Evolutionary conservation across 2,888 invertebrate species (phyloP).

Genomic region (Ferrisia virgata): DNA sequence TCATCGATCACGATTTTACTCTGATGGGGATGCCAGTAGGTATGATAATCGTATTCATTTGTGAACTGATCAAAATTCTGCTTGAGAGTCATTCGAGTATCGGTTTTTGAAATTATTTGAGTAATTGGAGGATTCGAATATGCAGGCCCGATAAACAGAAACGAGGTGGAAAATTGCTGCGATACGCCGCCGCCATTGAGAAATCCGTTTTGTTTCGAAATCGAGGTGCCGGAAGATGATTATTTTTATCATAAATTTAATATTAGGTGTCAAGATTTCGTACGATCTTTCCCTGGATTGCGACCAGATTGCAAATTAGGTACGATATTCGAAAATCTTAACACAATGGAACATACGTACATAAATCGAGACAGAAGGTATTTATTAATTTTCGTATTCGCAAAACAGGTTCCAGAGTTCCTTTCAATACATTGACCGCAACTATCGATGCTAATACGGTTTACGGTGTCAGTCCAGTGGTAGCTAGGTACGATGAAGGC

Average conservation of each 20-base stretch:
- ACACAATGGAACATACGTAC: too few relatives aligned
- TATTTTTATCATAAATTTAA: conserved; percentile 83
- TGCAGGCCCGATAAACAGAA: conserved; percentile 76
- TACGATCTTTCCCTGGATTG: conserved; percentile 81
- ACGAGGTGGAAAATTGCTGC: conserved; percentile 89
- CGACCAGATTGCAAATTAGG: conserved; percentile 83
- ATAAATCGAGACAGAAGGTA: too few relatives aligned
- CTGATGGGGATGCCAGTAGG: conserved; percentile 83
- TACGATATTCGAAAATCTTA: too few relatives aligned
- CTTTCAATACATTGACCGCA: conserved; percentile 82
- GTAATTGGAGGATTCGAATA: background rate
- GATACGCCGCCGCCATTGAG: conserved; percentile 74
- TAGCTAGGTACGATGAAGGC: conserved; percentile 61
- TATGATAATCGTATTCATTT: too few relatives aligned
- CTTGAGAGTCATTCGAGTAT: too few relatives aligned
- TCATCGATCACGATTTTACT: conserved; percentile 92
- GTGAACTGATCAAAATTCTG: too few relatives aligned
- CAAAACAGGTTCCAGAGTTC: conserved; percentile 70
- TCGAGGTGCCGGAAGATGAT: conserved; percentile 82
- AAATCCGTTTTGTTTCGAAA: conserved; percentile 89
- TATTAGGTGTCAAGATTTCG: conserved; percentile 85
- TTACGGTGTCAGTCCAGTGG: conserved; percentile 80
- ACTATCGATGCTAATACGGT: conserved; percentile 85
- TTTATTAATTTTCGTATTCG: background rate
- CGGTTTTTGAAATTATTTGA: too few relatives aligned